These are phyloP conservation scores for Centropristis striata DNA, from an alignment of 2,113 vertebrate genomes.

Conservation along the genomic window DNA sequence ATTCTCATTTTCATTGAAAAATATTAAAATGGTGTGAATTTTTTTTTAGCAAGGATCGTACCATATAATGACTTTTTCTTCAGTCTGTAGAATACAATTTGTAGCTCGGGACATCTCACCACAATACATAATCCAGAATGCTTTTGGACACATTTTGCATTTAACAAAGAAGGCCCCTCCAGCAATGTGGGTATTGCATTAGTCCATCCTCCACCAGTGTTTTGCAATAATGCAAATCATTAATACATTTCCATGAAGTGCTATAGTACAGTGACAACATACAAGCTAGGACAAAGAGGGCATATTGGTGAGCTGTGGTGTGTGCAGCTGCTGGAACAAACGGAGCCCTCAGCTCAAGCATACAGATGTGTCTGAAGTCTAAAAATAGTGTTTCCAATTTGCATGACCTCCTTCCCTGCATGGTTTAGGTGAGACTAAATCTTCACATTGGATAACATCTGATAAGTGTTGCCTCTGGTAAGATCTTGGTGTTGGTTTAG, in stretches of 20 bases:
- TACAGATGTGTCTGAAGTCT: slow-evolving; percentile 33
- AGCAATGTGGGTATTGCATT: no score
- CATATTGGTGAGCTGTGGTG: not conserved
- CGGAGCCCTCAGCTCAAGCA: not conserved
- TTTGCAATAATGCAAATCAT: not conserved
- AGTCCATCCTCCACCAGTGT: no score
- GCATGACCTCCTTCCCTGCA: slow-evolving; percentile 23
- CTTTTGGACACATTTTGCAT: no score
- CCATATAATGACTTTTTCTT: no score
- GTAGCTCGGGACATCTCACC: no score
- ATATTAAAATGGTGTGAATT: no score
- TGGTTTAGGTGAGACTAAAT: slow-evolving; percentile 2
- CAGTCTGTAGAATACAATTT: no score
- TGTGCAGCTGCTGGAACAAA: slow-evolving; percentile 44
- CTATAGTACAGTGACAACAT: not conserved
- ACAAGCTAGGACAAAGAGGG: not conserved
- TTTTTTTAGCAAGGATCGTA: no score
- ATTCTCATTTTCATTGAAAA: no score
- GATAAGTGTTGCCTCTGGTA: not conserved
- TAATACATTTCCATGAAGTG: not conserved
- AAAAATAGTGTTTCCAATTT: slow-evolving; percentile 35
- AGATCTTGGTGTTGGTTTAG: not conserved
- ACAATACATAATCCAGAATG: no score
- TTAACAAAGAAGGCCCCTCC: no score
- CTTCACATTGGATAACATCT: slow-evolving; percentile 11